phyloP scores from a whole-genome alignment of 2,113 vertebrate genomes.

The Macquaria ambigua region DNA sequence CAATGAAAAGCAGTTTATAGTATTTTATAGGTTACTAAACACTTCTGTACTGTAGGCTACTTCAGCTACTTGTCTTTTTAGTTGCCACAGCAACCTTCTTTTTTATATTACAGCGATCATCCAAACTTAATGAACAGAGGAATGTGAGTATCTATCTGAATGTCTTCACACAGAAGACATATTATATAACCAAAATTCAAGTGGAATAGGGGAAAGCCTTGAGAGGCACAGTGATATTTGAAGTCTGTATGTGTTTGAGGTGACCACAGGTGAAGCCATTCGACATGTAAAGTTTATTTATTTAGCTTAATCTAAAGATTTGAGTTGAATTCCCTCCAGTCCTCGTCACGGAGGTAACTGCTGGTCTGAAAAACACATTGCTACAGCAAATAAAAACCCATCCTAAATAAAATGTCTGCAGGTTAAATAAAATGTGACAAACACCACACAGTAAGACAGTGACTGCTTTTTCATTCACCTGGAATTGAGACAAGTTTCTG shows the following conservation, averaged over 20 bases:
- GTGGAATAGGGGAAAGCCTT: not conserved
- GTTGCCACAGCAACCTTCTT: conserved; percentile 41
- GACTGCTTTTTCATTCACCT: conserved; percentile 76
- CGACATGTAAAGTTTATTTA: not conserved
- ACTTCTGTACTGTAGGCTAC: not conserved
- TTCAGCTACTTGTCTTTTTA: conserved; percentile 9
- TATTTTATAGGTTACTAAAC: not conserved
- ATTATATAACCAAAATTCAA: not conserved
- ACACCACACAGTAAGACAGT: not conserved
- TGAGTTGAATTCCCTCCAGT: not conserved
- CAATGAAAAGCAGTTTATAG: not conserved
- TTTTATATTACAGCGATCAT: conserved; percentile 16
- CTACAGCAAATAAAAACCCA: not conserved
- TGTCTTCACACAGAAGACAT: not conserved
- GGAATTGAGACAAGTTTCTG: conserved; percentile 87
- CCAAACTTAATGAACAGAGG: conserved; percentile 24
- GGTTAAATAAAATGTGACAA: not conserved
- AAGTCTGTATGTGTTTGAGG: not conserved
- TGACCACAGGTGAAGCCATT: not conserved
- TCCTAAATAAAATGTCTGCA: not conserved
- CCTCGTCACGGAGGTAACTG: not conserved
- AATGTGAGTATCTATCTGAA: not conserved
- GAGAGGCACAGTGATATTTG: not conserved
- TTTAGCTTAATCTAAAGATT: not conserved
- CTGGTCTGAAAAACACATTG: not conserved